A percentile compares a stretch with the other conserved stretches of the same genome.
phyloP scores from a whole-genome alignment of 1,140 invertebrate species.

The Eurytemora carolleeae region DNA sequence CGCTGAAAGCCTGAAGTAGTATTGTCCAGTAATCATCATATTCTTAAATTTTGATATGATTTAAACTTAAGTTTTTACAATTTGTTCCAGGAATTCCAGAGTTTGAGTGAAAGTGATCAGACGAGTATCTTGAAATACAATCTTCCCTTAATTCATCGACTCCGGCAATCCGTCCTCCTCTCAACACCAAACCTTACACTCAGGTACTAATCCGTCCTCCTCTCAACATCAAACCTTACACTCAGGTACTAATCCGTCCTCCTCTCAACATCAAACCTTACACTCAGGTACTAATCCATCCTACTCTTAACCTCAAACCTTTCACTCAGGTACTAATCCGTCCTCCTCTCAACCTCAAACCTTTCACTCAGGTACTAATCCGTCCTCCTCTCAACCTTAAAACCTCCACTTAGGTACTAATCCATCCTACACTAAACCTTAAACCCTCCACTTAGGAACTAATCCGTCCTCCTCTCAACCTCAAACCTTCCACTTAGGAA shows the following conservation, averaged over 20 bases:
- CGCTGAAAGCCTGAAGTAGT: too few species aligned
- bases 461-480: too few species aligned
- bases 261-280: neutral
- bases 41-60: neutral
- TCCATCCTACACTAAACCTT: neutral
- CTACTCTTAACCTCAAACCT: neutral
- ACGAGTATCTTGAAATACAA: neutral
- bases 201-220: neutral
- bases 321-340: neutral
- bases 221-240: neutral
- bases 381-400: neutral
- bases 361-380: neutral
- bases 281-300: neutral
- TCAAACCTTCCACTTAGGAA: too few species aligned
- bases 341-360: neutral
- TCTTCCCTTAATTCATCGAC: neutral
- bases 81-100: neutral
- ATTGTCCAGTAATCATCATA: neutral
- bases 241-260: neutral
- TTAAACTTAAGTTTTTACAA: neutral
- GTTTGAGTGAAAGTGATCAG: neutral
- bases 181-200: neutral
- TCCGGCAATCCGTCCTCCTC: neutral
- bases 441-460: neutral
- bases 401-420: neutral